A percentile compares a stretch with the other conserved stretches of the same genome.
Conservation (phyloP, 2,888 invertebrate species). For the Operophtera brumata region DNA sequence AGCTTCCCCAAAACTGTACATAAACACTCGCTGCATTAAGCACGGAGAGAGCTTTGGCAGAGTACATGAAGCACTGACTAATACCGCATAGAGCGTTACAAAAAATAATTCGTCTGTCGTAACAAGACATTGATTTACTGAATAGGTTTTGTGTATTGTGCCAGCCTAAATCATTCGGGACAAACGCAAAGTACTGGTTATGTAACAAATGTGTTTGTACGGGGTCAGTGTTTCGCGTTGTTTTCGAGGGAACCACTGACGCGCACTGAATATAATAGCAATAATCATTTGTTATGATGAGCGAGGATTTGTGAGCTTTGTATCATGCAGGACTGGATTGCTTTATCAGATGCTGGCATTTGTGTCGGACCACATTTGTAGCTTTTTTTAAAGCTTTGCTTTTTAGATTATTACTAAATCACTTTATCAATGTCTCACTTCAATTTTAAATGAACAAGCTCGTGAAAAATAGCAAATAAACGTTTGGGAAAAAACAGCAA, state of each 20-base stretch:
- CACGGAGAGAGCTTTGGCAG: too few relatives aligned
- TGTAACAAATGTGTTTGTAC: slow-evolving; percentile 41
- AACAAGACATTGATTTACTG: not conserved
- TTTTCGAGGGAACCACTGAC: slow-evolving; percentile 47
- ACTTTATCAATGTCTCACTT: slow-evolving; percentile 8
- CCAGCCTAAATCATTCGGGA: slow-evolving; percentile 20
- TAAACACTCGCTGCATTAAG: too few relatives aligned
- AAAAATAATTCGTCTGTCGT: too few relatives aligned
- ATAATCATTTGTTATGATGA: slow-evolving; percentile 50
- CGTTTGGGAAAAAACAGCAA: slow-evolving; percentile 23
- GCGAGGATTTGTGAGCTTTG: slow-evolving; percentile 33
- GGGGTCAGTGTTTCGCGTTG: slow-evolving; percentile 45
- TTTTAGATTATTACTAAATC: not conserved
- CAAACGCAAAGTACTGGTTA: slow-evolving; percentile 34
- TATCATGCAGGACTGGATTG: slow-evolving; percentile 18
- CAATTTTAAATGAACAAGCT: slow-evolving; percentile 7
- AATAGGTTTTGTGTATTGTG: not conserved
- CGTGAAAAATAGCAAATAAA: slow-evolving; percentile 14
- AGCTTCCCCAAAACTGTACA: too few relatives aligned
- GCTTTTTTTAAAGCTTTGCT: not conserved
- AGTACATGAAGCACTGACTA: too few relatives aligned
- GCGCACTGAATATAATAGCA: slow-evolving; percentile 46
- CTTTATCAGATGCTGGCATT: slow-evolving; percentile 15
- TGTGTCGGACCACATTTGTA: slow-evolving; percentile 3
- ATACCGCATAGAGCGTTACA: too few relatives aligned